Evolutionary conservation across 2,888 invertebrate genomes (phyloP).

Genomic region (Zhuqinia jingwanae): DNA sequence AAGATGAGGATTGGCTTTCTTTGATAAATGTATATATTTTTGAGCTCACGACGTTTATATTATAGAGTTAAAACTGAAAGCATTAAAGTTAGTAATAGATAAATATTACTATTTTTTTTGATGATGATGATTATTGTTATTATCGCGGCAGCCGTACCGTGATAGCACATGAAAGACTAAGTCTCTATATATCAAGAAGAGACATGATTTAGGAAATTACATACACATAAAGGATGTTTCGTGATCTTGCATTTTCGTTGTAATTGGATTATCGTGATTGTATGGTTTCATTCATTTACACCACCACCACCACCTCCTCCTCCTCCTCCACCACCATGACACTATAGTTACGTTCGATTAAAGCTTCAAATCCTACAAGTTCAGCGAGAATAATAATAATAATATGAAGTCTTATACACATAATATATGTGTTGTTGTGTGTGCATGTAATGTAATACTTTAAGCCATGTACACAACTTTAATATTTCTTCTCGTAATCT

Average conservation of each 20-base stretch:
- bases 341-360: not conserved
- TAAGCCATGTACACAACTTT: too few relatives aligned
- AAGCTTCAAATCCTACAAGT: constrained; percentile 8
- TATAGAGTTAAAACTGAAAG: constrained; percentile 18
- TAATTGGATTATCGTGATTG: constrained; percentile 68
- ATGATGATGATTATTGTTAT: not conserved
- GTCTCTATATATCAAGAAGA: not conserved
- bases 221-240: constrained; percentile 54
- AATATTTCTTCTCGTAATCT: too few relatives aligned
- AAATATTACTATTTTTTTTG: not conserved
- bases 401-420: too few relatives aligned
- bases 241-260: constrained; percentile 57
- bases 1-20: constrained; percentile 26
- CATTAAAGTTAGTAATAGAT: not conserved
- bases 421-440: too few relatives aligned
- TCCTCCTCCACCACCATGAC: not conserved
- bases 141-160: not conserved
- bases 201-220: constrained; percentile 29
- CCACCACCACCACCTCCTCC: not conserved
- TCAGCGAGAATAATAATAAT: too few relatives aligned
- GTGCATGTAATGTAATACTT: too few relatives aligned
- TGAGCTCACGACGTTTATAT: not conserved
- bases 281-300: constrained; percentile 64
- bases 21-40: not conserved
- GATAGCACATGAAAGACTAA: constrained; percentile 16